A percentile compares a stretch with the other conserved stretches of the same genome.
Conservation (phyloP, 2,888 invertebrate species). For the Oligia latruncula region DNA sequence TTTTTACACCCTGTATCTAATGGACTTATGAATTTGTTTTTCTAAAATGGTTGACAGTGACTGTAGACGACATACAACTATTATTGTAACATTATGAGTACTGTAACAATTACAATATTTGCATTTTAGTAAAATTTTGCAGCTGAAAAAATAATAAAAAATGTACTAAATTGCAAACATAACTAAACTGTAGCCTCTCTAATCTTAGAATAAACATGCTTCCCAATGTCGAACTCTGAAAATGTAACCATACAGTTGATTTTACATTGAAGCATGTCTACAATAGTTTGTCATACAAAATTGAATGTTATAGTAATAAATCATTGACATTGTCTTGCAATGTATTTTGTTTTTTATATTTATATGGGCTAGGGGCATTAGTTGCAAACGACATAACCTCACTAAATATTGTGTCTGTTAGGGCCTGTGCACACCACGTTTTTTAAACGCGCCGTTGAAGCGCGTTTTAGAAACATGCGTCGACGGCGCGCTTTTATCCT, state of each 20-base stretch:
- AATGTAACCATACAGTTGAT: neutral
- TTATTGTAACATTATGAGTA: neutral
- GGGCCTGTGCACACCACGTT: too few species aligned
- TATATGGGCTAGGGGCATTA: neutral
- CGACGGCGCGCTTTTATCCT: too few species aligned
- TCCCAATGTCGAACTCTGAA: constrained; percentile 11
- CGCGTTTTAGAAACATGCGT: too few species aligned
- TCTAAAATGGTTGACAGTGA: constrained; percentile 24
- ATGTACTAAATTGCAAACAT: constrained; percentile 1
- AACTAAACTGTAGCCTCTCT: neutral
- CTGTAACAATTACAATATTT: constrained; percentile 8
- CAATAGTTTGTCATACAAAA: constrained; percentile 14
- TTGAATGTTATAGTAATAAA: neutral
- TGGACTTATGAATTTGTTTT: neutral
- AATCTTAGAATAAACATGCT: constrained; percentile 36
- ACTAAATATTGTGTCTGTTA: neutral
- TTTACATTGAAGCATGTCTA: constrained; percentile 10
- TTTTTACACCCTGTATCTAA: neutral
- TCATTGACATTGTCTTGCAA: neutral
- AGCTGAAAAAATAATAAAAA: neutral
- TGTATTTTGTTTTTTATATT: constrained; percentile 23
- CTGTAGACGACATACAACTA: constrained; percentile 11
- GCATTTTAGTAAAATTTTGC: constrained; percentile 22
- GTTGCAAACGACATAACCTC: neutral
- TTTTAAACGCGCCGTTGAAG: too few species aligned